These are phyloP conservation scores for Vulpes ferrilata DNA, from an alignment of 2,113 vertebrate genomes.

Conservation along the genomic window DNA sequence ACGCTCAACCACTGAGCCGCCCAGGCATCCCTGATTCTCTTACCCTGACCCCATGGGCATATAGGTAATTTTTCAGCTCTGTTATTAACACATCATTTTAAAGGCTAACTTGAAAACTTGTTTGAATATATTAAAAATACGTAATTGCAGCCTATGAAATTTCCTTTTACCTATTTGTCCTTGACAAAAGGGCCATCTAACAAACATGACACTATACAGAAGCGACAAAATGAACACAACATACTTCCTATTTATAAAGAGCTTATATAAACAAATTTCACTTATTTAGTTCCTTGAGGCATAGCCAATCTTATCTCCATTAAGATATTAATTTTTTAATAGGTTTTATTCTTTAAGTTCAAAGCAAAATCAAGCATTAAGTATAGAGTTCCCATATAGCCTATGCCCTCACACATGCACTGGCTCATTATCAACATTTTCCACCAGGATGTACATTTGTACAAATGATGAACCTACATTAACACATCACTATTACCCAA, in stretches of 20 bases:
- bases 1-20: too few species aligned
- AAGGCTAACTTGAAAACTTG: constrained; percentile 49
- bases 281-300: constrained; percentile 29
- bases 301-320: constrained; percentile 38
- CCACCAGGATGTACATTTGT: background rate
- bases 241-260: background rate
- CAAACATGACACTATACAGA: constrained; percentile 25
- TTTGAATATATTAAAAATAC: constrained; percentile 43
- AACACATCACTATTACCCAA: background rate
- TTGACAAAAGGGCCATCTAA: constrained; percentile 55
- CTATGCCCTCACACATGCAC: background rate
- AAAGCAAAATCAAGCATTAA: constrained; percentile 14
- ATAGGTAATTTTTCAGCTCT: constrained; percentile 36
- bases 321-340: constrained; percentile 42
- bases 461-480: background rate
- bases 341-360: constrained; percentile 45
- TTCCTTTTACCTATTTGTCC: constrained; percentile 23
- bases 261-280: background rate
- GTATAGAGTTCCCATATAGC: background rate
- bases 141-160: background rate
- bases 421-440: background rate
- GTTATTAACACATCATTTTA: constrained; percentile 47
- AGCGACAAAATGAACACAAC: constrained; percentile 21
- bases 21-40: background rate
- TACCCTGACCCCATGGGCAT: background rate